Conservation (phyloP, 2,113 vertebrate species). For the Thamnaconus septentrionalis region DNA sequence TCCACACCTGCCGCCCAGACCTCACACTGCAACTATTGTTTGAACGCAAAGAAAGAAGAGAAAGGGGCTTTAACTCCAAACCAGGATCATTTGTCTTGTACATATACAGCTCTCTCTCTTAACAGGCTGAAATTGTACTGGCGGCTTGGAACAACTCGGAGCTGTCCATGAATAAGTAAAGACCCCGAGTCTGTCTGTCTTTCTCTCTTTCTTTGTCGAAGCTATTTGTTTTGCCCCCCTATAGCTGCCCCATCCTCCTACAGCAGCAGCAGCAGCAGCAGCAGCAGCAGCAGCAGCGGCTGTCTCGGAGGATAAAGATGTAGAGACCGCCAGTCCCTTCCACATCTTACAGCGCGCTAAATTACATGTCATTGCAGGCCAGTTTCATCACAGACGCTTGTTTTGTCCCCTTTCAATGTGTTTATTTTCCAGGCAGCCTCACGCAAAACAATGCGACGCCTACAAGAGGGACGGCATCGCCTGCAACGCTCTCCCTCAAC, state of each 20-base stretch:
- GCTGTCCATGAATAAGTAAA: constrained; percentile 26
- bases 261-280: neutral
- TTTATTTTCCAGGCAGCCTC: constrained; percentile 41
- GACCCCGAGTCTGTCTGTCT: neutral
- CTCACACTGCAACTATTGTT: too few species aligned
- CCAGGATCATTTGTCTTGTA: too few species aligned
- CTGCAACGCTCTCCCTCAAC: constrained; percentile 16
- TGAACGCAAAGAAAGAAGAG: too few species aligned
- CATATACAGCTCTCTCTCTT: neutral
- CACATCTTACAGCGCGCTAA: constrained; percentile 27
- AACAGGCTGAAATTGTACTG: neutral
- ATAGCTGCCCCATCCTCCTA: neutral
- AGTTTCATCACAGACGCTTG: constrained; percentile 60
- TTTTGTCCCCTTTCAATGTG: constrained; percentile 51
- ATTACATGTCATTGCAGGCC: constrained; percentile 56
- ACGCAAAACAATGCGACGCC: constrained; percentile 31
- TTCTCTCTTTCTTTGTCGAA: neutral
- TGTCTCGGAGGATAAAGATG: constrained; percentile 40
- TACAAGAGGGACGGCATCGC: constrained; percentile 11
- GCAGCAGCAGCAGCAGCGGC: constrained; percentile 26
- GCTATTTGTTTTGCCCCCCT: constrained; percentile 8
- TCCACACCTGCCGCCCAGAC: too few species aligned
- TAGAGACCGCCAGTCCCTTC: constrained; percentile 29
- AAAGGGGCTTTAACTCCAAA: too few species aligned
- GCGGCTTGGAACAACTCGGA: constrained; percentile 17